phyloP scores from a whole-genome alignment of 2,113 vertebrate species.

The Siniperca chuatsi region DNA sequence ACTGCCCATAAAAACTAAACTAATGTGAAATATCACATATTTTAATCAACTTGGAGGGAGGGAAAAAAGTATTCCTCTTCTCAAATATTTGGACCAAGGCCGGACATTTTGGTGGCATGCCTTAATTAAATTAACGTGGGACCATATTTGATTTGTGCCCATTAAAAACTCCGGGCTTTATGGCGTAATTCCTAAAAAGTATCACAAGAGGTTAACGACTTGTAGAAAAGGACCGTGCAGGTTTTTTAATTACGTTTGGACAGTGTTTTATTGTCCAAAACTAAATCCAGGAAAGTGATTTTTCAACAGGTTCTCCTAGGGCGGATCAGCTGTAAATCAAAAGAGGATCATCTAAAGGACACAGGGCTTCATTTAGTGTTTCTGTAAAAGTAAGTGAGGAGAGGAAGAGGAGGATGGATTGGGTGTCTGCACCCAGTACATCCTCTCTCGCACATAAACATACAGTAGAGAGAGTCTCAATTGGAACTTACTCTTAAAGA shows the following conservation, averaged over 20 bases:
- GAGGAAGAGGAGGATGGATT: slow-evolving; percentile 62
- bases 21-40: slow-evolving; percentile 88
- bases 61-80: slow-evolving; percentile 75
- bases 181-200: slow-evolving; percentile 82
- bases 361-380: slow-evolving; percentile 74
- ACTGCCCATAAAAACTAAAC: slow-evolving; percentile 85
- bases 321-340: slow-evolving; percentile 74
- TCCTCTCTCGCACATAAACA: slow-evolving; percentile 42
- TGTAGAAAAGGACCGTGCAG: slow-evolving; percentile 62
- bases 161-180: slow-evolving; percentile 84
- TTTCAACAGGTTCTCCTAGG: slow-evolving; percentile 72
- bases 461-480: slow-evolving; percentile 14
- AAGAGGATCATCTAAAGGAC: slow-evolving; percentile 71
- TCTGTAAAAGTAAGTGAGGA: slow-evolving; percentile 58
- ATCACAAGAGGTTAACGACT: slow-evolving; percentile 84
- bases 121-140: slow-evolving; percentile 85
- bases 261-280: slow-evolving; percentile 85
- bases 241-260: slow-evolving; percentile 80
- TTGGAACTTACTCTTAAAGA: slow-evolving; percentile 74
- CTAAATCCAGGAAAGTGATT: slow-evolving; percentile 80
- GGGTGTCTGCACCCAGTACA: slow-evolving; percentile 56
- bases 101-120: slow-evolving; percentile 77
- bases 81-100: slow-evolving; percentile 83
- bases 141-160: slow-evolving; percentile 84
- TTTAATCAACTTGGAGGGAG: slow-evolving; percentile 86